These are phyloP conservation scores for Tipula unca DNA, from an alignment of 2,888 invertebrate genomes.

Conservation along the genomic window DNA sequence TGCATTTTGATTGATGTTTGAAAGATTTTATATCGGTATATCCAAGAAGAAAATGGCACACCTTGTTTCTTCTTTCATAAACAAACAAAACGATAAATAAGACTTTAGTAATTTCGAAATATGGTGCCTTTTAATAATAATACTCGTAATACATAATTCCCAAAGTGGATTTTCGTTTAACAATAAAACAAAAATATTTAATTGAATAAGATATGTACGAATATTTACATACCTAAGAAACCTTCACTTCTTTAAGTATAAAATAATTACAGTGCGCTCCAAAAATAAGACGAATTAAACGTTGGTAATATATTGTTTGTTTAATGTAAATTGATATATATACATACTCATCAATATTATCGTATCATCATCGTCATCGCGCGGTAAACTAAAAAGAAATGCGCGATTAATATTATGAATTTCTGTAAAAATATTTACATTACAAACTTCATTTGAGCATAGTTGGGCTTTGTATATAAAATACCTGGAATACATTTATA, in stretches of 20 bases:
- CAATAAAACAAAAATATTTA: not conserved
- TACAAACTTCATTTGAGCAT: not conserved
- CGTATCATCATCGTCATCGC: not conserved
- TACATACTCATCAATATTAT: not conserved
- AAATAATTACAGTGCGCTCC: not conserved
- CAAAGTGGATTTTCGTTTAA: not conserved
- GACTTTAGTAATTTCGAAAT: not conserved
- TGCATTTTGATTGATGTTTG: not conserved
- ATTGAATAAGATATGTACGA: not conserved
- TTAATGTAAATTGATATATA: not conserved
- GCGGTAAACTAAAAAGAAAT: not conserved
- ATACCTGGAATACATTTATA: not conserved
- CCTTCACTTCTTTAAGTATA: not conserved
- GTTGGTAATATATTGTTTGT: not conserved
- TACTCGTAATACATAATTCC: not conserved
- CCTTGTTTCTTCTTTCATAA: not conserved
- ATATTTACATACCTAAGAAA: not conserved
- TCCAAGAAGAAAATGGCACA: not conserved
- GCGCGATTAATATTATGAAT: not conserved
- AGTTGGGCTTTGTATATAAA: not conserved
- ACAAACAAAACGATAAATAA: not conserved
- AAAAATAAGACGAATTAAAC: not conserved
- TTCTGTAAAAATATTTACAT: not conserved
- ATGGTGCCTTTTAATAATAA: not conserved
- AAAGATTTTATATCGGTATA: not conserved